Evolutionary conservation across 2,888 invertebrate species (phyloP).

Genomic region (Melikaiella ostensackeni): DNA sequence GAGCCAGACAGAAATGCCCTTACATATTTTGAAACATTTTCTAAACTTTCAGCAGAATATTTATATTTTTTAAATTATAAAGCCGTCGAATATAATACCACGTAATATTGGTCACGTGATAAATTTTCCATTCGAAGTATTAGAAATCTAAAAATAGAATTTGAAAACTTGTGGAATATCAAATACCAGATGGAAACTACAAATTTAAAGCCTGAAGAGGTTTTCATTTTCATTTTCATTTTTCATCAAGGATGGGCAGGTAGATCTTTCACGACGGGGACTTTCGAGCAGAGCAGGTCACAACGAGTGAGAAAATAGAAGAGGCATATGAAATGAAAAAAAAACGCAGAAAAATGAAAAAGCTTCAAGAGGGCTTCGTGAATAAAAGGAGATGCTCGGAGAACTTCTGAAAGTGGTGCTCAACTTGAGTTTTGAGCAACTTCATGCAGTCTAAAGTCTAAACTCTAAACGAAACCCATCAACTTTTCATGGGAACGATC

Average conservation of each 20-base stretch:
- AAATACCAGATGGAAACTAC: neutral
- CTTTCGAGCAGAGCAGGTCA: constrained; percentile 25
- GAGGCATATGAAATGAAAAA: constrained; percentile 6
- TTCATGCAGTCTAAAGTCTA: neutral
- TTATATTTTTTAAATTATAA: too few species aligned
- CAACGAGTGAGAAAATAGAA: constrained; percentile 30
- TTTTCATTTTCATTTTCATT: constrained; percentile 9
- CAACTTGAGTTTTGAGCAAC: neutral
- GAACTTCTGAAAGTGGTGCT: constrained; percentile 21
- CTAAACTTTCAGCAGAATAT: too few species aligned
- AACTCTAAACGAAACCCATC: constrained; percentile 1
- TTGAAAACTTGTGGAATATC: neutral
- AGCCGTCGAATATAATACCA: too few species aligned
- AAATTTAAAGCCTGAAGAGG: neutral
- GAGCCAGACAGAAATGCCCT: too few species aligned
- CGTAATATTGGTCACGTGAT: too few species aligned
- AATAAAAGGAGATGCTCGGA: constrained; percentile 14
- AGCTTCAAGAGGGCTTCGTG: constrained; percentile 12
- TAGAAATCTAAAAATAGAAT: neutral
- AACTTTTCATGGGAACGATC: constrained; percentile 6
- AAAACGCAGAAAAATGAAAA: neutral
- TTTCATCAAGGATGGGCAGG: constrained; percentile 13
- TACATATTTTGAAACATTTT: too few species aligned
- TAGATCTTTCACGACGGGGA: constrained; percentile 2
- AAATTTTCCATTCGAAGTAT: too few species aligned